phyloP scores from a whole-genome alignment of 92 coral and sea anemone genomes.

The Muricea muricata region DNA sequence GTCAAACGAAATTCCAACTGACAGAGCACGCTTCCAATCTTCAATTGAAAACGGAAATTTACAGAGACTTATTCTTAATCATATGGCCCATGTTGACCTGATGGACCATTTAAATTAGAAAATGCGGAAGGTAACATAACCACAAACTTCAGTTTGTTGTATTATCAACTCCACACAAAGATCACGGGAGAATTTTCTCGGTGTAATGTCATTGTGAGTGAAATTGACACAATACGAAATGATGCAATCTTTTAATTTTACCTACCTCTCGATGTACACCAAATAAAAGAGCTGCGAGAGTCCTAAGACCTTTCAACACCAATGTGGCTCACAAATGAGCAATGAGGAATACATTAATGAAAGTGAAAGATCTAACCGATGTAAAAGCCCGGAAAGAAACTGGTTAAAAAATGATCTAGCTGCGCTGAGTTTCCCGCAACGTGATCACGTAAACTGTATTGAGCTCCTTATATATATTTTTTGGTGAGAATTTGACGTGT shows the following conservation, averaged over 20 bases:
- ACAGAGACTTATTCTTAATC: slow-evolving; percentile 13
- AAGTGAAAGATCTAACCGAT: no score
- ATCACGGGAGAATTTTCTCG: slow-evolving; percentile 18
- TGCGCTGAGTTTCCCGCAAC: no score
- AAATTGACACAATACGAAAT: slow-evolving; percentile 13
- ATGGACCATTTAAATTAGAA: slow-evolving; percentile 32
- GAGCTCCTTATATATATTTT: neutral
- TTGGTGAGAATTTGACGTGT: neutral
- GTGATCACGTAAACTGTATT: neutral
- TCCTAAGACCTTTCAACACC: neutral
- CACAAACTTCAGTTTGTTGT: slow-evolving; percentile 23
- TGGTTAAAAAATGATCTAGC: neutral
- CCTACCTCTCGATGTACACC: slow-evolving; percentile 29
- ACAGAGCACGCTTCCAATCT: slow-evolving; percentile 22
- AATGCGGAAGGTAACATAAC: slow-evolving; percentile 18
- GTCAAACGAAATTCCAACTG: no score
- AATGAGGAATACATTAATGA: no score
- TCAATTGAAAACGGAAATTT: slow-evolving; percentile 18
- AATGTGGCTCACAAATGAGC: no score
- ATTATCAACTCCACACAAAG: slow-evolving; percentile 27
- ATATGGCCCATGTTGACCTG: slow-evolving; percentile 36
- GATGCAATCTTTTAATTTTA: slow-evolving; percentile 22
- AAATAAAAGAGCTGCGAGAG: neutral
- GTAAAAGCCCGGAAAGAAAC: no score
- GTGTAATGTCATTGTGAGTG: slow-evolving; percentile 19